A percentile compares a stretch with the other conserved stretches of the same genome.
phyloP scores from a whole-genome alignment of 1,140 invertebrate species.

The Dysdera silvatica region DNA sequence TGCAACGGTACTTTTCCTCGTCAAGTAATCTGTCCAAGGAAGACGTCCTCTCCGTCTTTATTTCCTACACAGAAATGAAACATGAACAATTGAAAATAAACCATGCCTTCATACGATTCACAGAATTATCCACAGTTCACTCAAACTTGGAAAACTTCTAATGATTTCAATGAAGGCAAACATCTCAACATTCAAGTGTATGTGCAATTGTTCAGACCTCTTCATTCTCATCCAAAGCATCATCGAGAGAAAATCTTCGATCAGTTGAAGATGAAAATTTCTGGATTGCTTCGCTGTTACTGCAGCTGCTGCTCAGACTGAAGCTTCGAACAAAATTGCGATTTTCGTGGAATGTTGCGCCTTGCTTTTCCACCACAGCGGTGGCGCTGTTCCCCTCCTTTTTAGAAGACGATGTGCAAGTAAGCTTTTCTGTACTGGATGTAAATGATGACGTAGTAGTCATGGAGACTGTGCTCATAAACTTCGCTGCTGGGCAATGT shows the following conservation, averaged over 20 bases:
- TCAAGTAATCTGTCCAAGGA: slow-evolving; percentile 10
- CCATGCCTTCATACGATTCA: too few relatives aligned
- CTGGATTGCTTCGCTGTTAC: background rate
- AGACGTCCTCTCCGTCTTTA: slow-evolving; percentile 12
- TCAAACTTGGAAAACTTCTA: background rate
- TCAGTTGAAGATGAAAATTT: background rate
- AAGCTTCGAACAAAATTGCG: slow-evolving; percentile 22
- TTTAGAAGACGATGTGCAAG: too few relatives aligned
- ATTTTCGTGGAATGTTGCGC: too few relatives aligned
- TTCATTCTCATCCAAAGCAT: slow-evolving; percentile 42
- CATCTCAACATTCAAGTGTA: slow-evolving; percentile 61
- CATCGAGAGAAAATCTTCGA: slow-evolving; percentile 20
- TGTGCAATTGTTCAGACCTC: slow-evolving; percentile 68
- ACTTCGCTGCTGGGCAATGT: too few relatives aligned
- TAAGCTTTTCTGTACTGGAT: too few relatives aligned
- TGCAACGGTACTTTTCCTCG: too few relatives aligned
- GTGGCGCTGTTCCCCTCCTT: too few relatives aligned
- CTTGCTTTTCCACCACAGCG: too few relatives aligned
- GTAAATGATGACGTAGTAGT: too few relatives aligned
- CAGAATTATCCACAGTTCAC: too few relatives aligned
- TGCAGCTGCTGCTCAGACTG: slow-evolving; percentile 25
- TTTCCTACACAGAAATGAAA: slow-evolving; percentile 8
- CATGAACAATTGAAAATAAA: too few relatives aligned
- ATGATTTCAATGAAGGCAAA: slow-evolving; percentile 65
- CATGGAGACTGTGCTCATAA: too few relatives aligned